Evolutionary conservation across 2,888 invertebrate species (phyloP).

Genomic region (Rotaria socialis): DNA sequence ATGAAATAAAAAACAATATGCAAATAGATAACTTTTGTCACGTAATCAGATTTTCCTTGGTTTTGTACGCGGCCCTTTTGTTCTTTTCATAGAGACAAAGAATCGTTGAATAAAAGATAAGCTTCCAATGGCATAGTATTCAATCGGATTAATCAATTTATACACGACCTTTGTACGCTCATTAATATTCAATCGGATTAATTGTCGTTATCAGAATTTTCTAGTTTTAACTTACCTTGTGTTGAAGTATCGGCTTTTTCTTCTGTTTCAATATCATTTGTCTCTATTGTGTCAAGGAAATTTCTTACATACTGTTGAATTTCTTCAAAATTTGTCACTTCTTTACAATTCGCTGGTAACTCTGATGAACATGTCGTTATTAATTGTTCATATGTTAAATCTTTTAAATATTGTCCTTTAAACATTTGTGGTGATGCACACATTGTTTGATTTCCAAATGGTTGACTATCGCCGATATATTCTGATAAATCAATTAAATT

Average conservation of each 20-base stretch:
- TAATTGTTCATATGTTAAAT: slow-evolving; percentile 33
- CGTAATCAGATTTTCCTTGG: too few species aligned
- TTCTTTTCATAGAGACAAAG: neutral
- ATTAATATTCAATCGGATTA: too few species aligned
- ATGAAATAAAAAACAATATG: too few species aligned
- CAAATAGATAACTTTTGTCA: too few species aligned
- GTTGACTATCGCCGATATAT: neutral
- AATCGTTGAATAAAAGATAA: slow-evolving; percentile 6
- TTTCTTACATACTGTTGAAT: neutral
- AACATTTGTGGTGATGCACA: neutral
- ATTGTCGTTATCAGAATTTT: too few species aligned
- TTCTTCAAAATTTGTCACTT: neutral
- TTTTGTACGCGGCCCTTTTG: too few species aligned
- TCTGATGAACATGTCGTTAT: neutral
- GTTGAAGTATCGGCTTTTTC: too few species aligned
- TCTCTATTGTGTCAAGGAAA: neutral
- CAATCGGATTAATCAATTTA: neutral
- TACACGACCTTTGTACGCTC: neutral
- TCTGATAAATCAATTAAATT: neutral
- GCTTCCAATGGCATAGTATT: neutral
- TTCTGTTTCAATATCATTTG: too few species aligned
- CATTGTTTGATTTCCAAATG: neutral
- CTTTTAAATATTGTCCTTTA: neutral
- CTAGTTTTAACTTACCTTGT: neutral
- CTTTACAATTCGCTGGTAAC: slow-evolving; percentile 11